These are phyloP conservation scores for Umimayanthus chanpuru DNA, from an alignment of 92 coral and sea anemone genomes.

Conservation along the genomic window DNA sequence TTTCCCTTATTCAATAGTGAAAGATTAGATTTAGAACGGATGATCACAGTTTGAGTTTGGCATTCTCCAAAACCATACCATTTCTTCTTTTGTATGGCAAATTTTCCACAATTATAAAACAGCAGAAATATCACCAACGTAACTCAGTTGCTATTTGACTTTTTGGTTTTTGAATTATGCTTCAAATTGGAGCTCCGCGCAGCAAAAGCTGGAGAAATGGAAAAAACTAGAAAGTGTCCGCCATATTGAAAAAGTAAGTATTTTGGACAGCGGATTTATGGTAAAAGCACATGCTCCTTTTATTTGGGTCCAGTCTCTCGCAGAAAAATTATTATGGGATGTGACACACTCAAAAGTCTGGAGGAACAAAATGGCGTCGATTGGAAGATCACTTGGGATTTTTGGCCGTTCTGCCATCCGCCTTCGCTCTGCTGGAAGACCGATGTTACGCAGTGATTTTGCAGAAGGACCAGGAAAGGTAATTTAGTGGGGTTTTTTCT, in stretches of 20 bases:
- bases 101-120: not conserved
- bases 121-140: not conserved
- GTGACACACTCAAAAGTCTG: conserved; percentile 24
- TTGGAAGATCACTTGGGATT: conserved; percentile 73
- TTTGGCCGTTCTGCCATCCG: conserved; percentile 98
- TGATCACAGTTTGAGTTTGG: not conserved
- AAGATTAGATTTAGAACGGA: not conserved
- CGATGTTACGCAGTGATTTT: conserved; percentile 74
- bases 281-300: conserved; percentile 35
- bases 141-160: not conserved
- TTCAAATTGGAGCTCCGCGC: not conserved
- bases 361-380: conserved; percentile 87
- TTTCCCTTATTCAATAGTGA: not conserved
- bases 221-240: not conserved
- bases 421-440: conserved; percentile 73
- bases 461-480: conserved; percentile 96
- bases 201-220: not conserved
- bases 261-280: conserved; percentile 51
- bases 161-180: not conserved
- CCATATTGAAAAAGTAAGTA: conserved; percentile 47
- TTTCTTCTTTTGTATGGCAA: not conserved
- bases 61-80: too few species aligned
- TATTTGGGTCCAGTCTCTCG: conserved; percentile 2
- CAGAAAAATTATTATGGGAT: conserved; percentile 54
- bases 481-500: conserved; percentile 17